phyloP scores from a whole-genome alignment of 2,797 vertebrate genomes.

The Syndactyla subalaris region DNA sequence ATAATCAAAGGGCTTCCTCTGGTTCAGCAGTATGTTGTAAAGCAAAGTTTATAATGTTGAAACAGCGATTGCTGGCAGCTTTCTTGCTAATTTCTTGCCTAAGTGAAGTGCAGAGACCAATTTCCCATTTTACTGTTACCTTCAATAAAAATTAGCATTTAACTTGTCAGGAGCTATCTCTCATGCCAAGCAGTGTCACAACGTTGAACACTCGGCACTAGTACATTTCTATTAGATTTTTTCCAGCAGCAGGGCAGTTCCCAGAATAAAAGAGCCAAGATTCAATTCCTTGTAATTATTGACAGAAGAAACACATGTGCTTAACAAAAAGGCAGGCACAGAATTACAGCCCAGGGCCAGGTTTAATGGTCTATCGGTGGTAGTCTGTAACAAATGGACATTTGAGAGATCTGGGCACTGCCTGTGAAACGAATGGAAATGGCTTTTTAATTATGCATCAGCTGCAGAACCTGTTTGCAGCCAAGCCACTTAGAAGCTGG shows the following conservation, averaged over 20 bases:
- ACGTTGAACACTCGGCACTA: neutral
- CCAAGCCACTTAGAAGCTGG: neutral
- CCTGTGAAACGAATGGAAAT: conserved; percentile 19
- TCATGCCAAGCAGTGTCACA: conserved; percentile 30
- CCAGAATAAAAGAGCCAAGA: neutral
- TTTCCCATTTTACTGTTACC: conserved; percentile 20
- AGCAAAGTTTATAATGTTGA: neutral
- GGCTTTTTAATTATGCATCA: conserved; percentile 45
- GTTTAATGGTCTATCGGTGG: conserved; percentile 18
- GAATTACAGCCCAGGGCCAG: neutral
- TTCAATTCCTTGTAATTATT: conserved; percentile 55
- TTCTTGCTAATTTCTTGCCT: conserved; percentile 32
- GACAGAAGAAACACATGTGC: conserved; percentile 15
- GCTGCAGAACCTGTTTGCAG: neutral
- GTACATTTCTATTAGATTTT: neutral
- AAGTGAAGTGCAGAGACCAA: conserved; percentile 31
- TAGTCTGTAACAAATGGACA: conserved; percentile 8
- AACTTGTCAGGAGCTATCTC: conserved; percentile 10
- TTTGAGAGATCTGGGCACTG: neutral
- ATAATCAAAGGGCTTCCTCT: neutral
- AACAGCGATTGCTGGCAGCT: neutral
- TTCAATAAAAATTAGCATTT: conserved; percentile 55
- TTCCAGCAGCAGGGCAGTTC: conserved; percentile 40
- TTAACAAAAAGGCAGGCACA: conserved; percentile 21
- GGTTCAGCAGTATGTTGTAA: neutral